These are phyloP conservation scores for Urocyon cinereoargenteus DNA, from an alignment of 2,797 vertebrate genomes.

Conservation along the genomic window DNA sequence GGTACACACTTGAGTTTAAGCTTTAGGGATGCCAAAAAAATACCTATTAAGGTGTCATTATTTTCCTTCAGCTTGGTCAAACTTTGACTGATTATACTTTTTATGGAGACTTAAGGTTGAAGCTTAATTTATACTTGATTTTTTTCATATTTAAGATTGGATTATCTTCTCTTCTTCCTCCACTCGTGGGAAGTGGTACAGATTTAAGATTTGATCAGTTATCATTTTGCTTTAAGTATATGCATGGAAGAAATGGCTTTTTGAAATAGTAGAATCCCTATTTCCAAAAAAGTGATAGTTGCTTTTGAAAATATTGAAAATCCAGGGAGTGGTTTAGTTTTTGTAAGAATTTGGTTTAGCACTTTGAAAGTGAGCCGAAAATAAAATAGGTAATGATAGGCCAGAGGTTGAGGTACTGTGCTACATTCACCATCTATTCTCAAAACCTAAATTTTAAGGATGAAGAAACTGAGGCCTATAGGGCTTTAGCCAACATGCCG, in stretches of 20 bases:
- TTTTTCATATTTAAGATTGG: conserved; percentile 21
- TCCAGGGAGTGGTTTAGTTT: conserved; percentile 12
- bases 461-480: neutral
- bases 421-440: neutral
- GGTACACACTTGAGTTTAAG: neutral
- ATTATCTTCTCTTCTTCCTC: neutral
- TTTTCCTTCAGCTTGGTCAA: conserved; percentile 25
- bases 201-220: conserved; percentile 33
- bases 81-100: neutral
- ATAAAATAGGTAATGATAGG: conserved; percentile 5
- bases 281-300: conserved; percentile 37
- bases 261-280: neutral
- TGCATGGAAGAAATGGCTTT: conserved; percentile 1
- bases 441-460: conserved; percentile 44
- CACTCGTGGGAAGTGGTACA: neutral
- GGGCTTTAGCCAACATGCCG: neutral
- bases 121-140: neutral
- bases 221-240: conserved; percentile 14
- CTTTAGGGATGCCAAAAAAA: conserved; percentile 33
- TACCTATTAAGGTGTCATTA: neutral
- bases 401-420: neutral
- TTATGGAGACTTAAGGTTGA: neutral
- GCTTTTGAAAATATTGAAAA: conserved; percentile 29
- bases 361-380: conserved; percentile 19
- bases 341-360: conserved; percentile 38